Evolutionary conservation across 2,888 invertebrate species (phyloP), one percentile per base, ranked within the genome.

Genomic region (Yponomeuta evonymella): DNA sequence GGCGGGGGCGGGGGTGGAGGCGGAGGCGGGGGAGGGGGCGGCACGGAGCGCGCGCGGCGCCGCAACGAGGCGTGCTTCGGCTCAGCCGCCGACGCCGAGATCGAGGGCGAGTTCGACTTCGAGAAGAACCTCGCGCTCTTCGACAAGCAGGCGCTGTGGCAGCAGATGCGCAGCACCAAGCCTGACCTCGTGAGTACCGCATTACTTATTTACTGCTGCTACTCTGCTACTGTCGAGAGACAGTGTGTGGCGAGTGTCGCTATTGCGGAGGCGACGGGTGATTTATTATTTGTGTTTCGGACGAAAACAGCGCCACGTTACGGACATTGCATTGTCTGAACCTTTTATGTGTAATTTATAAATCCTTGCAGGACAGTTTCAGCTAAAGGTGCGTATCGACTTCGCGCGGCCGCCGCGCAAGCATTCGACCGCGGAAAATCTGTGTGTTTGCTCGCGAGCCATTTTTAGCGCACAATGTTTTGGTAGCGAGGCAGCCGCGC

Each of bases 91-190:
- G 94, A 94, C 71, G 93, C 93, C 70, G 88, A 93, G 75, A 84
- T 95, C 70, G 93, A 89, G 75, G 94, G 95, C 82, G 98, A 98
- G 79, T 98, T 98, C 92, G 98, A 98, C 93, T 98, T 98, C 93
- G 98, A 98, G 83, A 97, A 97, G 75, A 98, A 98, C 91, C 93
- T 98, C 71, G 97, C 97, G 33, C 91, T 98, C 69, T 98, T 98
- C 88, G 96, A 98, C 88, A 98, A 98, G 88, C 74, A 76, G 75
- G 89, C 87, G 75, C 83, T 89, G 72, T 88, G 89, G 88, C 84
- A 86, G 77, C 78, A 83, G 80, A 84, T 90, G 84, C 83, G 87
- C 71, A 75, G 81, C 74, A 81, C 76, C 75, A 79, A 81, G 75
- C 90, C 89, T 48, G 90, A 90, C 80, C 81, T 89, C 72, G 85